Conservation (phyloP, 2,113 vertebrate species). For the Boulengeromyrus knoepffleri region DNA sequence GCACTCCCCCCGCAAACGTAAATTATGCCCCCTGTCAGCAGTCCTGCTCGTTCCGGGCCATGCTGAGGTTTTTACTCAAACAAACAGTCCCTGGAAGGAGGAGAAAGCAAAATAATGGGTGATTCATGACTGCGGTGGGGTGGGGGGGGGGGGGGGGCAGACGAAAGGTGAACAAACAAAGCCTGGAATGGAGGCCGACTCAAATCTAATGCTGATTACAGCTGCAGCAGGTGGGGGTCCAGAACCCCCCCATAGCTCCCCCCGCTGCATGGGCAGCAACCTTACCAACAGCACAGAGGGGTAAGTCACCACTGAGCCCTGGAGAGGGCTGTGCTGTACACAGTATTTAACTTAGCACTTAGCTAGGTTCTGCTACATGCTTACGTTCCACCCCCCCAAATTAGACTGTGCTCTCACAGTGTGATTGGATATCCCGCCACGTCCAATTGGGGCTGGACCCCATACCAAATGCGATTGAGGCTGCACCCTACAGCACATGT, state of each 20-base stretch:
- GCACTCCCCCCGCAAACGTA: slow-evolving; percentile 32
- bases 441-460: background rate
- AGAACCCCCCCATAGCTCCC: slow-evolving; percentile 12
- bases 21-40: slow-evolving; percentile 46
- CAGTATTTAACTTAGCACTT: background rate
- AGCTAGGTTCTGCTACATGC: background rate
- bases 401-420: background rate
- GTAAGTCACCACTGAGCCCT: slow-evolving; percentile 32
- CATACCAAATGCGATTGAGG: background rate
- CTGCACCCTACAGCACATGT: background rate
- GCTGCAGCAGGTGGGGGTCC: slow-evolving; percentile 28
- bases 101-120: slow-evolving; percentile 26
- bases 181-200: slow-evolving; percentile 9
- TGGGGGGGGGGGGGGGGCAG: background rate
- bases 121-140: slow-evolving; percentile 35
- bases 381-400: background rate
- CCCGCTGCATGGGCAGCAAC: slow-evolving; percentile 14
- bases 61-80: slow-evolving; percentile 36
- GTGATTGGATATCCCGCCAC: background rate
- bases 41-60: slow-evolving; percentile 21
- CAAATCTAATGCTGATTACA: slow-evolving; percentile 30
- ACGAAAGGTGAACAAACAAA: slow-evolving; percentile 22
- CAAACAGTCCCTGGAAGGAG: slow-evolving; percentile 36
- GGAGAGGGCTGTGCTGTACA: slow-evolving; percentile 22
- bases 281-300: background rate